Evolutionary conservation across 2,113 vertebrate species (phyloP), one percentile per base, ranked within the genome.

Genomic region (Aplodontia rufa): DNA sequence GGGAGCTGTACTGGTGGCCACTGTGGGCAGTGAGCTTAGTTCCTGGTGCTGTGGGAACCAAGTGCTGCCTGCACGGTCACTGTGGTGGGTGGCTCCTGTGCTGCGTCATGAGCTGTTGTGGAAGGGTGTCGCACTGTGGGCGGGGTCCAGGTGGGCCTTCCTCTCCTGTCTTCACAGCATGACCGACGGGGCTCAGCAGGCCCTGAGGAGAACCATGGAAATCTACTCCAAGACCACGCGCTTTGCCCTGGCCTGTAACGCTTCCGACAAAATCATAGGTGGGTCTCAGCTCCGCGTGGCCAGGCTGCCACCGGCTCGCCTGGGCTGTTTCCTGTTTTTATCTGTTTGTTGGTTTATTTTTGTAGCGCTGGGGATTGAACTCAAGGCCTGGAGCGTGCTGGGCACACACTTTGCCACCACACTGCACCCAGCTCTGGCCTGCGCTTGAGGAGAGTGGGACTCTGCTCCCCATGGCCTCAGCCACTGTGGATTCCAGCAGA

Each of bases 161-260:
- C 22, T 89, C 32, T 0, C 66, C 84, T 84, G 26, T 68, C 51
- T 62, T 90, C 28, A 26, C 96, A 99, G 99, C 97, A 99, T 99
- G 99, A 99, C 99, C 0, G 99, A 99, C 26, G 99, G 99, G 24
- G 99, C 99, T 12, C 99, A 99, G 98, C 99, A 99, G 96, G 99
- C 99, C 0, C 45, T 99, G 95, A 99, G 99, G 93, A 99, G 99
- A 95, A 99, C 99, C 71, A 99, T 99, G 99, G 99, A 99, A 96
- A 99, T 99, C 94, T 99, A 99, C 97, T 99, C 99, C 12, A 99
- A 99, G 97, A 99, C 99, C 0, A 99, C 99, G 0, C 99, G 99
- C 84, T 99, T 99, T 1, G 99, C 99, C 0, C 98, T 99, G 0
- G 99, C 99, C 0, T 99, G 99, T 87, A 99, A 99, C 1, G 99